phyloP scores from a whole-genome alignment of 2,113 vertebrate genomes.

The Myotis yumanensis region DNA sequence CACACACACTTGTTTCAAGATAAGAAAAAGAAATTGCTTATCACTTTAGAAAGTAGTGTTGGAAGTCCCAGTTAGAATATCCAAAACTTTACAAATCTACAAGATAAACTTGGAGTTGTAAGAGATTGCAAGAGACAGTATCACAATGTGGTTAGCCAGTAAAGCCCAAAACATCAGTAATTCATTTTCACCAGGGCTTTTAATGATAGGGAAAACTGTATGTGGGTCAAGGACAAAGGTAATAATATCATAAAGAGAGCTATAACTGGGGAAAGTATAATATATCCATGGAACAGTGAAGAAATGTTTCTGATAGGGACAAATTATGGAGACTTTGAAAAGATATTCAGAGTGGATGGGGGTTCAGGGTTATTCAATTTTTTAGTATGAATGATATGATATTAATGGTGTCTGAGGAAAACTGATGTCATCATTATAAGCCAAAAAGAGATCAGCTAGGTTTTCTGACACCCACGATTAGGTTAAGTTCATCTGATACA shows the following conservation, averaged over 20 bases:
- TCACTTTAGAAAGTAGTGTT: background rate
- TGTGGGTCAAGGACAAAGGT: background rate
- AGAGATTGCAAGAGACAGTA: background rate
- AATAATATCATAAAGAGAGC: background rate
- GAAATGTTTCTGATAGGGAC: background rate
- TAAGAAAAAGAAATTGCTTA: slow-evolving; percentile 1
- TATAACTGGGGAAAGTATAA: background rate
- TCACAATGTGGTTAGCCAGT: background rate
- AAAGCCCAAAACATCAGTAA: background rate
- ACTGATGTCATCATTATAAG: background rate
- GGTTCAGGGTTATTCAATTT: background rate
- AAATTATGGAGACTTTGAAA: background rate
- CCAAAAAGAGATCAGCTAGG: background rate
- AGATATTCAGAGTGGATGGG: background rate
- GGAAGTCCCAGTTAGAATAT: background rate
- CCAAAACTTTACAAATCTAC: background rate
- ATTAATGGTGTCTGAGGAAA: background rate
- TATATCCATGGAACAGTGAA: background rate
- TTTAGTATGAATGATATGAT: background rate
- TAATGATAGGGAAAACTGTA: background rate
- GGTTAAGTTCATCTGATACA: background rate
- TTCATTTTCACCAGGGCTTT: background rate
- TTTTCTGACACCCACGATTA: background rate
- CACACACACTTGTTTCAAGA: background rate
- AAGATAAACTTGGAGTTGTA: background rate